Evolutionary conservation across 35 echinoderm and acorn worm species (phyloP), one percentile per base, ranked within the genome.

Genomic region (Ophiothrix spiculata): DNA sequence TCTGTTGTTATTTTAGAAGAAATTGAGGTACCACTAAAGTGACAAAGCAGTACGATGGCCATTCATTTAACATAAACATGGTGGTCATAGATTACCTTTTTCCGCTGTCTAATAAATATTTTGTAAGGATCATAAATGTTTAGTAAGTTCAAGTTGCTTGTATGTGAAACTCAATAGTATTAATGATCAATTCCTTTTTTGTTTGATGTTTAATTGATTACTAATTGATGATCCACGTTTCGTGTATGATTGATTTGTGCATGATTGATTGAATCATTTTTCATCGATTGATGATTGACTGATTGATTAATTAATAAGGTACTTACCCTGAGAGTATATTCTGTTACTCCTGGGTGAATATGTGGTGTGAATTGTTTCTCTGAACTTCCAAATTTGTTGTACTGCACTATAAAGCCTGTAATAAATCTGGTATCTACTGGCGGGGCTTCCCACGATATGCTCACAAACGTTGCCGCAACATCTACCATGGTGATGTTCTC

Each of bases 251-350:
- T n/a, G n/a, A n/a, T n/a, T n/a, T n/a, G n/a, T n/a, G n/a, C n/a
- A n/a, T n/a, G n/a, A n/a, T n/a, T n/a, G n/a, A n/a, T n/a, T n/a
- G n/a, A n/a, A n/a, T n/a, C n/a, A n/a, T n/a, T n/a, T n/a, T n/a
- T n/a, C n/a, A n/a, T n/a, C n/a, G n/a, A n/a, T n/a, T n/a, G n/a
- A n/a, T n/a, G n/a, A n/a, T n/a, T n/a, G n/a, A n/a, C n/a, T n/a
- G n/a, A n/a, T n/a, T n/a, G n/a, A n/a, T n/a, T n/a, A n/a, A n/a
- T n/a, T n/a, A n/a, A n/a, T n/a, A n/a, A n/a, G n/a, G 46, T 75
- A 87, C 93, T 91, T 83, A 95, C 93, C 75, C 78, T 79, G 64
- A 95, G 39, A 16, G 84, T 95, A 56, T 87, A 95, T 38, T 91
- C 45, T 80, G 80, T 56, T 32, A 90, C 84, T 29, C 76, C 86